Evolutionary conservation across 2,797 vertebrate species (phyloP), one percentile per base, ranked within the genome.

Genomic region (Fistularia commersonii): DNA sequence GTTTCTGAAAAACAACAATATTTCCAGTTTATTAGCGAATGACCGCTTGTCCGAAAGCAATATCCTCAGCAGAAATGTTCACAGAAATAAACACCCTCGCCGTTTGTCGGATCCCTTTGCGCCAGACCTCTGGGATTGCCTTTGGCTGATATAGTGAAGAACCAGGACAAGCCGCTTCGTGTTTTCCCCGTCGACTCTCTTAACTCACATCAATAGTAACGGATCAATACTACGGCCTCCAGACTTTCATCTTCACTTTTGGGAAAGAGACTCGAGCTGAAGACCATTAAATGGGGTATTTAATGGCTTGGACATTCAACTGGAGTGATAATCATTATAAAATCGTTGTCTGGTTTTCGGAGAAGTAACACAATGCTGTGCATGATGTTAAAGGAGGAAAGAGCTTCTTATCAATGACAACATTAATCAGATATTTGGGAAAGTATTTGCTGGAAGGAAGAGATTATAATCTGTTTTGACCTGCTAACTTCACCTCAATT

Each of bases 1-100:
- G 2, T 23, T 23, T 23, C 23, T 23, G 23, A 23, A 23, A 23
- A 23, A 2, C 4, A 4, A 23, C 2, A 23, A 36, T 36, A 8
- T 2, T 36, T 36, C 35, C 9, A 36, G 35, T 10, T 2, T 2
- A 36, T 36, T 1, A 36, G 1, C 35, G 6, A 10, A 8, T 6
- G 2, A 10, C 9, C 35, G 6, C 1, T 7, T 36, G 35, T 36
- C 45, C 51, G 46, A 62, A 33, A 34, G 32, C 32, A 32, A 51
- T 62, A 11, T 46, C 40, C 50, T 57, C 31, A 56, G 48, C 62
- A 23, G 23, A 23, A 69, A 71, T 61, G 54, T 38, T 66, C 56
- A 48, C 41, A 23, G 34, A 66, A 68, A 23, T 4, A 74, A 76
- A 64, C 65, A 64, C 65, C 66, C 41, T 62, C 45, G 33, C 7